Conservation (phyloP, 2,888 invertebrate genomes). For the Tridacna gigas region DNA sequence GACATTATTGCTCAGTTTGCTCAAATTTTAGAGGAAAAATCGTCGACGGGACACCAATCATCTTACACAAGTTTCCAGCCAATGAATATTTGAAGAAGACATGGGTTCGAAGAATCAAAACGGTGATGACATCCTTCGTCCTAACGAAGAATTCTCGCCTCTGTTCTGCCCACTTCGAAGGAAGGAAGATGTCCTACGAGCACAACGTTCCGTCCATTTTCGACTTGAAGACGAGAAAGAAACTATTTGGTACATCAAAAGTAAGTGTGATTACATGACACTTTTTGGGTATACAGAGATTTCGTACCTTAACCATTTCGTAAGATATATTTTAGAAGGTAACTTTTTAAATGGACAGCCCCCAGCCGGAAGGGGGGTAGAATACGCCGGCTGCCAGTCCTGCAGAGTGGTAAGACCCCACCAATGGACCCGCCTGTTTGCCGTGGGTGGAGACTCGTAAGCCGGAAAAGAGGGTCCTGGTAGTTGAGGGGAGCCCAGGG, state of each 20-base stretch:
- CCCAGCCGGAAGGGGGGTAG: too few relatives aligned
- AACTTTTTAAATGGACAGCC: too few relatives aligned
- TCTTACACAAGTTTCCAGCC: slow-evolving; percentile 8
- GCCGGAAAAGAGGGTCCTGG: too few relatives aligned
- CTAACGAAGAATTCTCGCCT: slow-evolving; percentile 10
- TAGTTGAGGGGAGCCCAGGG: too few relatives aligned
- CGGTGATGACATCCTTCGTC: slow-evolving; percentile 9
- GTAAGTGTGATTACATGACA: slow-evolving; percentile 2
- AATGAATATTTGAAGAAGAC: slow-evolving; percentile 11
- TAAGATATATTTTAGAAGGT: too few relatives aligned
- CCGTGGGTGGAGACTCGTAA: too few relatives aligned
- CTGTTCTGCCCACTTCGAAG: slow-evolving; percentile 9
- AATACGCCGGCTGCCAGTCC: too few relatives aligned
- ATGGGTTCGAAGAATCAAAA: slow-evolving; percentile 7
- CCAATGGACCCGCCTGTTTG: too few relatives aligned
- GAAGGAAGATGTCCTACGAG: slow-evolving; percentile 3
- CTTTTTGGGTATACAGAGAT: not conserved
- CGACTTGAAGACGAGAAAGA: slow-evolving; percentile 1
- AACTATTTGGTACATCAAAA: slow-evolving; percentile 5
- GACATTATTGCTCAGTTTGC: slow-evolving; percentile 10
- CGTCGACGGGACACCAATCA: slow-evolving; percentile 2
- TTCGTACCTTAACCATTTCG: not conserved
- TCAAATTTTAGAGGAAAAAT: not conserved
- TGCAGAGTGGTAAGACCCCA: too few relatives aligned
- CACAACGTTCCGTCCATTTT: slow-evolving; percentile 1